Evolutionary conservation across 2,888 invertebrate species (phyloP).

Genomic region (Corbicula japonica): DNA sequence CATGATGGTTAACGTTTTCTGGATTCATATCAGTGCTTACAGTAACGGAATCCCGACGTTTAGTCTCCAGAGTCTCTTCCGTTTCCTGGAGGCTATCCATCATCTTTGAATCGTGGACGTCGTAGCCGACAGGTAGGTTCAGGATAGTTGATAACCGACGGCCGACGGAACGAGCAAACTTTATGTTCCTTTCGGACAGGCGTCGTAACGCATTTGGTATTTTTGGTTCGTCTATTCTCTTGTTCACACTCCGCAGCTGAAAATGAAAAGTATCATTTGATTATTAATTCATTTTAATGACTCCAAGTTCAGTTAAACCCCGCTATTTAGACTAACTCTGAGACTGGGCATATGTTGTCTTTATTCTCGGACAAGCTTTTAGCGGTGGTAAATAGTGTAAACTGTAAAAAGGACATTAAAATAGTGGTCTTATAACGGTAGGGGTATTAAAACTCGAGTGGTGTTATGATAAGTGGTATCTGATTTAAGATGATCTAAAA

Average conservation of each 20-base stretch:
- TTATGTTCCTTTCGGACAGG: slow-evolving; percentile 56
- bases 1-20: slow-evolving; percentile 12
- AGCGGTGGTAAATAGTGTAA: too few relatives aligned
- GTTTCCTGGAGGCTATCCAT: slow-evolving; percentile 49
- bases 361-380: too few relatives aligned
- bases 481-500: too few relatives aligned
- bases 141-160: slow-evolving; percentile 67
- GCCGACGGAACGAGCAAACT: slow-evolving; percentile 66
- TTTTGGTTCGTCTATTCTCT: background rate
- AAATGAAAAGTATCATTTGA: too few relatives aligned
- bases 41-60: slow-evolving; percentile 65
- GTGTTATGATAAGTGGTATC: too few relatives aligned
- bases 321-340: too few relatives aligned
- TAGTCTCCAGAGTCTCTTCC: slow-evolving; percentile 50
- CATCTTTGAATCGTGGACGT: slow-evolving; percentile 50
- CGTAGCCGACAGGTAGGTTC: slow-evolving; percentile 65
- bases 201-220: slow-evolving; percentile 40
- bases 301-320: too few relatives aligned
- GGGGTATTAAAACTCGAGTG: too few relatives aligned
- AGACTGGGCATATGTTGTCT: too few relatives aligned
- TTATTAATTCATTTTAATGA: too few relatives aligned
- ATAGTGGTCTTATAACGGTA: too few relatives aligned
- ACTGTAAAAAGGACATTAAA: too few relatives aligned
- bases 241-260: slow-evolving; percentile 28
- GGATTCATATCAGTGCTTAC: slow-evolving; percentile 48